phyloP scores from a whole-genome alignment of 1,140 invertebrate species.

The Drosophila trapezifrons region DNA sequence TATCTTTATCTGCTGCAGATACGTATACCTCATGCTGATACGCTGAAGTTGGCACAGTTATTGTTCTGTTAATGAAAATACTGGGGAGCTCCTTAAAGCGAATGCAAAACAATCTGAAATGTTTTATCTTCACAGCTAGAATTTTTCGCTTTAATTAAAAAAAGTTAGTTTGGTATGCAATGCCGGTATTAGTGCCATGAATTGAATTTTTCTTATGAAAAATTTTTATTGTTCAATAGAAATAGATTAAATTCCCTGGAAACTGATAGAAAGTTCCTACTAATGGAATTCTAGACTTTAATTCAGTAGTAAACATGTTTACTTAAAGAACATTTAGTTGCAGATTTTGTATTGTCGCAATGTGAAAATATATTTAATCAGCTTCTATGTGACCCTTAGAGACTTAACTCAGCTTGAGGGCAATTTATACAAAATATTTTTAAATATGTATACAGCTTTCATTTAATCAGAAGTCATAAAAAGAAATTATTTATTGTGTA shows the following conservation, averaged over 20 bases:
- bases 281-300: not conserved
- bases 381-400: not conserved
- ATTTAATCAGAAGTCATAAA: too few relatives aligned
- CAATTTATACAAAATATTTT: not conserved
- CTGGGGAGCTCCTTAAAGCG: not conserved
- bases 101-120: not conserved
- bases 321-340: not conserved
- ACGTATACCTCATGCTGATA: conserved; percentile 25
- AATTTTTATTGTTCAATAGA: not conserved
- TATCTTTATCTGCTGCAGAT: conserved; percentile 29
- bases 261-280: not conserved
- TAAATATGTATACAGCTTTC: too few relatives aligned
- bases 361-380: not conserved
- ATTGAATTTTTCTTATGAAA: not conserved
- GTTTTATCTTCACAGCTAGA: not conserved
- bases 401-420: not conserved
- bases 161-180: not conserved
- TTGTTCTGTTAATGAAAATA: not conserved
- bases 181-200: not conserved
- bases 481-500: not conserved
- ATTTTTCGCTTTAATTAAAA: not conserved
- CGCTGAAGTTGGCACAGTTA: conserved; percentile 26
- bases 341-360: not conserved
- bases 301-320: not conserved
- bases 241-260: not conserved